phyloP scores from a whole-genome alignment of 2,888 invertebrate species.

The Agriotes lineatus region DNA sequence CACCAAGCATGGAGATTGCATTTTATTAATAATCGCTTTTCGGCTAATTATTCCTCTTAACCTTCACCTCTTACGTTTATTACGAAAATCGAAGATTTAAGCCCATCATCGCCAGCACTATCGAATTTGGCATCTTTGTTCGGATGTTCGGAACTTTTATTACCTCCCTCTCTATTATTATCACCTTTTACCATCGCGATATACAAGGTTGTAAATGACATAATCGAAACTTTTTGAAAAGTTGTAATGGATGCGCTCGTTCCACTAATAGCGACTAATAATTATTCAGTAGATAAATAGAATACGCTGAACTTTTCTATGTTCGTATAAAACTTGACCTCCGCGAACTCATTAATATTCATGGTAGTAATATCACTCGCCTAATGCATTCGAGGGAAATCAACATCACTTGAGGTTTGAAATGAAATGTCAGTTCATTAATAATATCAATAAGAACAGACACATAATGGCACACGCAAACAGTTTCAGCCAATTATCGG shows the following conservation, averaged over 20 bases:
- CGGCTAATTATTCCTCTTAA: not conserved
- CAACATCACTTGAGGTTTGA: slow-evolving; percentile 36
- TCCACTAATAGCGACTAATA: slow-evolving; percentile 23
- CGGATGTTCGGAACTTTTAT: not conserved
- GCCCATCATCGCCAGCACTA: not conserved
- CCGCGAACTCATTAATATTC: slow-evolving; percentile 38
- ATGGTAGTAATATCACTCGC: slow-evolving; percentile 35
- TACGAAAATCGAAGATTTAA: not conserved
- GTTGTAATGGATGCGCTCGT: slow-evolving; percentile 20
- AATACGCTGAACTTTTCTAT: slow-evolving; percentile 28
- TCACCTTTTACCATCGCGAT: not conserved
- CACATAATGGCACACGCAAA: slow-evolving; percentile 34
- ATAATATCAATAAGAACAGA: slow-evolving; percentile 39
- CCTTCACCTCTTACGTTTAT: not conserved
- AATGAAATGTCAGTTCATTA: slow-evolving; percentile 41
- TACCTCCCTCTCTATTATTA: not conserved
- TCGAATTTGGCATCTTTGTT: not conserved
- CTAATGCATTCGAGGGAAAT: slow-evolving; percentile 38
- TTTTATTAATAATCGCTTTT: not conserved
- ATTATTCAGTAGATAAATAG: slow-evolving; percentile 22
- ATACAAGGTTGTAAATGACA: slow-evolving; percentile 24
- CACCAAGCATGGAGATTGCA: not conserved
- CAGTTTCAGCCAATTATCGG: slow-evolving; percentile 38
- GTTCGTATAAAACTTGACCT: slow-evolving; percentile 37
- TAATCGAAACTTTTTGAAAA: slow-evolving; percentile 22